A percentile compares a stretch with the other conserved stretches of the same genome.
phyloP scores from a whole-genome alignment of 2,888 invertebrate species.

The Drosophila gaucha region DNA sequence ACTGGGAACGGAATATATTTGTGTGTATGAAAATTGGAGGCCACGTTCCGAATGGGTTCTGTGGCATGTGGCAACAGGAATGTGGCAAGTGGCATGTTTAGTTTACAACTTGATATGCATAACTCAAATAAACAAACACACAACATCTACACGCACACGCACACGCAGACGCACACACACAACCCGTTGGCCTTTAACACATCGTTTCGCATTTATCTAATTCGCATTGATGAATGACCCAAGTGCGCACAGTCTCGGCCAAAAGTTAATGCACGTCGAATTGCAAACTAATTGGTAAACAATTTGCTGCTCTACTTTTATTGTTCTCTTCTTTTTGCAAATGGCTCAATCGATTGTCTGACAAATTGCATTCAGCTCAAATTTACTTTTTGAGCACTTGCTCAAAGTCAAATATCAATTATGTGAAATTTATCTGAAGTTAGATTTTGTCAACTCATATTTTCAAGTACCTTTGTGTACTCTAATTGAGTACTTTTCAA shows the following conservation, averaged over 20 bases:
- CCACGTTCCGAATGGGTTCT: conserved; percentile 16
- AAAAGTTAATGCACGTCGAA: conserved; percentile 12
- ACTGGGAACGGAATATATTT: conserved; percentile 10
- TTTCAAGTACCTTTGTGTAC: conserved; percentile 1
- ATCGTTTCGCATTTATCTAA: conserved; percentile 43
- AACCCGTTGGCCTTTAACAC: conserved; percentile 9
- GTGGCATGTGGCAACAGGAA: conserved; percentile 20
- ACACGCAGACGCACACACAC: conserved; percentile 10
- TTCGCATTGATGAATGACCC: conserved; percentile 43
- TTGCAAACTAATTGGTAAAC: conserved; percentile 6
- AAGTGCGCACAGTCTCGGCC: conserved; percentile 29
- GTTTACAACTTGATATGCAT: conserved; percentile 55
- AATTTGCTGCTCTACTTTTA: too few species aligned
- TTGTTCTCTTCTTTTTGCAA: too few species aligned
- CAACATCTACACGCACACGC: conserved; percentile 6
- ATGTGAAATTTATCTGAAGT: too few species aligned
- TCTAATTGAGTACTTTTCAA: background rate
- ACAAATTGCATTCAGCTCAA: too few species aligned
- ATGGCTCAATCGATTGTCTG: too few species aligned
- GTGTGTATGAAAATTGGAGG: conserved; percentile 58
- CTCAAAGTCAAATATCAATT: too few species aligned
- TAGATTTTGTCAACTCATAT: too few species aligned
- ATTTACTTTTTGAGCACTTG: too few species aligned
- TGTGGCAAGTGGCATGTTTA: conserved; percentile 53
- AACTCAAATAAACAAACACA: conserved; percentile 47